Conservation (phyloP, 2,113 vertebrate species). For the Fukomys damarensis region DNA sequence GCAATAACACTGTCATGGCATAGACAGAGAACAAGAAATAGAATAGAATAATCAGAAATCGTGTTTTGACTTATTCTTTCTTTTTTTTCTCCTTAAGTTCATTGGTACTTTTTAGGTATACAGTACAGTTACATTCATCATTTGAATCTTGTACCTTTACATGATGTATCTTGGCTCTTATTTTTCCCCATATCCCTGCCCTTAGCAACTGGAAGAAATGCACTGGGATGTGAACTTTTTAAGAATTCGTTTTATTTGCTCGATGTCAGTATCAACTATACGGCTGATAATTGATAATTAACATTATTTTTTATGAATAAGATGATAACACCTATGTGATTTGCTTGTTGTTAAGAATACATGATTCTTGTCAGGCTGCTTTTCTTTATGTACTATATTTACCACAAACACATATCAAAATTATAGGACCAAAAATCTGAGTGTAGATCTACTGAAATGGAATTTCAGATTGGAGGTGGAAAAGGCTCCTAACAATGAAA, state of each 20-base stretch:
- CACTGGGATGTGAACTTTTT: not conserved
- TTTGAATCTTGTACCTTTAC: no score
- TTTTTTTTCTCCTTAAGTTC: no score
- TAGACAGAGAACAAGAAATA: fast-evolving
- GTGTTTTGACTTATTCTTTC: not conserved
- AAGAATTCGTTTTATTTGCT: not conserved
- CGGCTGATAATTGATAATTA: not conserved
- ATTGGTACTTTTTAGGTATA: no score
- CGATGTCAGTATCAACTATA: not conserved
- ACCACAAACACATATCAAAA: not conserved
- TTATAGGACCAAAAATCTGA: not conserved
- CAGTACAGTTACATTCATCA: no score
- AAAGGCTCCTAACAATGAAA: not conserved
- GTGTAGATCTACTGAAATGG: not conserved
- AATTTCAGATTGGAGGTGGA: not conserved
- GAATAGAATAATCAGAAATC: not conserved
- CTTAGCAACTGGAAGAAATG: not conserved
- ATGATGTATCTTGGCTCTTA: no score
- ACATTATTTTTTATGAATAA: not conserved
- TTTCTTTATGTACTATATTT: not conserved
- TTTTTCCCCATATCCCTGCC: no score
- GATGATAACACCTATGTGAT: not conserved
- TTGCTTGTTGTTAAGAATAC: not conserved
- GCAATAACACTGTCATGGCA: fast-evolving
- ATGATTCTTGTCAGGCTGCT: not conserved